These are phyloP conservation scores for Seriola quinqueradiata DNA, from an alignment of 2,113 vertebrate genomes.

Conservation along the genomic window DNA sequence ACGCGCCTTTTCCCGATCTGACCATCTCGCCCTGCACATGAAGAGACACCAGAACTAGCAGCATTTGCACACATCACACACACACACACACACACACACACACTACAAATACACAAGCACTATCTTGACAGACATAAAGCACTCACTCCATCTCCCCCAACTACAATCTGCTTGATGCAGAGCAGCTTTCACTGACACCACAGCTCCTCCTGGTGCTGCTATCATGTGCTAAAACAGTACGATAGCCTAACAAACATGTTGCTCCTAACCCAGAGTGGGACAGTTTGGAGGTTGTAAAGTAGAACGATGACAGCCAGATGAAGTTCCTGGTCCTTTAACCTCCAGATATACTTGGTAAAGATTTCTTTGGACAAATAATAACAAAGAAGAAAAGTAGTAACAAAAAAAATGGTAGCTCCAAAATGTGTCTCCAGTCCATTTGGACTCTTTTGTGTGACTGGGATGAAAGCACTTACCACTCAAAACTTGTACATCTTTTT, in stretches of 20 bases:
- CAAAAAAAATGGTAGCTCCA: slow-evolving; percentile 54
- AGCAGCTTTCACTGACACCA: slow-evolving; percentile 45
- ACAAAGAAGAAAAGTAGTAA: slow-evolving; percentile 37
- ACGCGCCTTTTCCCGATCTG: slow-evolving; percentile 97
- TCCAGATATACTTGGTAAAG: slow-evolving; percentile 35
- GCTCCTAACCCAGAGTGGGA: slow-evolving; percentile 52
- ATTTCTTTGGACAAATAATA: slow-evolving; percentile 52
- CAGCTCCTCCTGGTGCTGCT: slow-evolving; percentile 68
- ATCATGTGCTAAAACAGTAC: slow-evolving; percentile 20
- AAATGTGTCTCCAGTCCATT: slow-evolving; percentile 52
- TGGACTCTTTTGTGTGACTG: slow-evolving; percentile 65
- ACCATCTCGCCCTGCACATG: slow-evolving; percentile 99
- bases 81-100: slow-evolving; percentile 27
- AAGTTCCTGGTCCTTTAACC: slow-evolving; percentile 39
- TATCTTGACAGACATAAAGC: slow-evolving; percentile 44
- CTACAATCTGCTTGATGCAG: slow-evolving; percentile 47
- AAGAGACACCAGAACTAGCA: slow-evolving; percentile 97
- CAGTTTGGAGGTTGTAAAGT: slow-evolving; percentile 49
- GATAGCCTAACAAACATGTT: slow-evolving; percentile 42
- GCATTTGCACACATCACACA: slow-evolving; percentile 31
- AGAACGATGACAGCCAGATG: slow-evolving; percentile 38
- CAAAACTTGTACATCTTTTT: slow-evolving; percentile 42
- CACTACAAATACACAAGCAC: slow-evolving; percentile 46
- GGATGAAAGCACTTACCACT: slow-evolving; percentile 68
- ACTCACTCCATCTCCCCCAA: slow-evolving; percentile 36